phyloP scores from a whole-genome alignment of 1,140 invertebrate species.

The Eurosta solidaginis region DNA sequence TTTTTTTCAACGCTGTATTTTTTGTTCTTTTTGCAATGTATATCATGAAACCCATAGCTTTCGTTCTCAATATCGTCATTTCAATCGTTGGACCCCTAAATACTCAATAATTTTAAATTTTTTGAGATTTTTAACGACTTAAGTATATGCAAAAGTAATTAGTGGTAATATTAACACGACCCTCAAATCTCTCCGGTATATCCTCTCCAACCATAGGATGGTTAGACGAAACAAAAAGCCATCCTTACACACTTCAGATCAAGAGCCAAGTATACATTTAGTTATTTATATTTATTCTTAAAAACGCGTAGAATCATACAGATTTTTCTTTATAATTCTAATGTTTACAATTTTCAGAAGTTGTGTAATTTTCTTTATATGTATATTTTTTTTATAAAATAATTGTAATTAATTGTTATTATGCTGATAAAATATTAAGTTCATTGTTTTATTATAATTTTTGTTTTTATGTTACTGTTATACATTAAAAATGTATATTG shows the following conservation, averaged over 20 bases:
- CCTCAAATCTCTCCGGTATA: no score
- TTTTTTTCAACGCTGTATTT: no score
- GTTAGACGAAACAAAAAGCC: background rate
- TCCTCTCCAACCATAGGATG: no score
- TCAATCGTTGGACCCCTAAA: no score
- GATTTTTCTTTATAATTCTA: background rate
- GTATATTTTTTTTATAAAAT: background rate
- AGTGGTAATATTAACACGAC: no score
- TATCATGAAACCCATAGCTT: no score
- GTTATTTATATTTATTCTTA: conserved; percentile 21
- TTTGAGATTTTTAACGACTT: no score
- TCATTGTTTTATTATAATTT: background rate
- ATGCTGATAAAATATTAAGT: conserved; percentile 18
- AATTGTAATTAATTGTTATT: background rate
- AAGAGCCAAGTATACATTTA: background rate
- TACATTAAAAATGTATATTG: conserved; percentile 13
- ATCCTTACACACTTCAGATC: background rate
- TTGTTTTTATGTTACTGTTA: background rate
- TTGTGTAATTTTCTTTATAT: background rate
- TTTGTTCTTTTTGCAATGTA: no score
- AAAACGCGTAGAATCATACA: background rate
- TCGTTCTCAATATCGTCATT: no score
- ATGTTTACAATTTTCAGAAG: background rate
- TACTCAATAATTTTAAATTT: no score
- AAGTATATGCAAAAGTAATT: no score